Evolutionary conservation across 1,140 invertebrate genomes (phyloP).

Genomic region (Alviniconcha marisindica): DNA sequence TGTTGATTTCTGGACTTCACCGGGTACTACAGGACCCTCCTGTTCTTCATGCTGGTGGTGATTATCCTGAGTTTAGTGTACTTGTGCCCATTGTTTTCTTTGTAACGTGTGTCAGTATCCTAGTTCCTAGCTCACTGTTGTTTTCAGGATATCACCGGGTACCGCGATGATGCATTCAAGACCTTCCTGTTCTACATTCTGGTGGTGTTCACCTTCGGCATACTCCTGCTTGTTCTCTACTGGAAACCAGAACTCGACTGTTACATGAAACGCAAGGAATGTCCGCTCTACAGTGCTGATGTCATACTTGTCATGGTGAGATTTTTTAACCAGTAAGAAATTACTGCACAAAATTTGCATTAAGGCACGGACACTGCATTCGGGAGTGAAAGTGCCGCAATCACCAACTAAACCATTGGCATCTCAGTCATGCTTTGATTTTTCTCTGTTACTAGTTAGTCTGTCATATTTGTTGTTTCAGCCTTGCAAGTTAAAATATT

Average conservation of each 20-base stretch:
- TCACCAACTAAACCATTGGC: too few relatives aligned
- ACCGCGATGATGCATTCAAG: slow-evolving; percentile 50
- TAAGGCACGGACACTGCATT: too few relatives aligned
- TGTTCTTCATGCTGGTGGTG: not conserved
- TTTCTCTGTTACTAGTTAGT: too few relatives aligned
- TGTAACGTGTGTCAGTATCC: not conserved
- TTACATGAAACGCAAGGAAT: slow-evolving; percentile 84
- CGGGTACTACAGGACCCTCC: not conserved
- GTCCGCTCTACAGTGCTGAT: slow-evolving; percentile 84
- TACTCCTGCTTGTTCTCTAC: slow-evolving; percentile 88
- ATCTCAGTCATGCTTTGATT: too few relatives aligned
- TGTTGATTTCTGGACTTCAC: not conserved
- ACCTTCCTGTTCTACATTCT: slow-evolving; percentile 71
- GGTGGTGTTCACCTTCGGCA: slow-evolving; percentile 83
- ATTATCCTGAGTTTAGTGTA: too few relatives aligned
- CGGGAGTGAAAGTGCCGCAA: too few relatives aligned
- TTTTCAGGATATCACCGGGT: slow-evolving; percentile 58
- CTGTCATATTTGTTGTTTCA: too few relatives aligned
- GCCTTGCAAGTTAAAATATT: too few relatives aligned
- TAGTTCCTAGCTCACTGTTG: not conserved
- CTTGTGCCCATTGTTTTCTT: too few relatives aligned
- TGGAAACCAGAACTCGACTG: slow-evolving; percentile 90
- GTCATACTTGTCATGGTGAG: slow-evolving; percentile 86
- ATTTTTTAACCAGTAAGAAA: too few relatives aligned
- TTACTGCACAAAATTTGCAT: too few relatives aligned